Evolutionary conservation across 2,888 invertebrate species (phyloP), one percentile per base, ranked within the genome.

Genomic region (Leucoptera coffeella): DNA sequence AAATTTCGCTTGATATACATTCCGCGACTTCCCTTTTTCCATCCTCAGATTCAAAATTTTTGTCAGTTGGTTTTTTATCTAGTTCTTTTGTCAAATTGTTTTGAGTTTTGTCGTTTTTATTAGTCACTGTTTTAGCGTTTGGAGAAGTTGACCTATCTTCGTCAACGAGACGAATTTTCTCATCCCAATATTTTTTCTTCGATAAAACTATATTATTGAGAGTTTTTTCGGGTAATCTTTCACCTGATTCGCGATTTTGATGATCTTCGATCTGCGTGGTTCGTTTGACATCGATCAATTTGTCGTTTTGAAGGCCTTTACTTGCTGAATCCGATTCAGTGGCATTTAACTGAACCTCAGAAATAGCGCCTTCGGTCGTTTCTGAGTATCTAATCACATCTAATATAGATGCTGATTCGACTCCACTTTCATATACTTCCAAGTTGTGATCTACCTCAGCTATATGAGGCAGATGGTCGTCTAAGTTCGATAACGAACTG

Each of bases 311-410:
- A 65, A 67, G 64, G 62, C 42, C 39, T 40, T 50, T 67, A 69
- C 67, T 69, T 69, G 40, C 69, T 67, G 64, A 65, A 55, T 52
- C 45, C 45, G 59, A 69, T 67, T 72, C 72, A 72, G 67, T 59
- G 52, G 48, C 58, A 52, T 50, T 56, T 49, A 50, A 38, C 69
- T 72, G 71, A 72, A 71, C 59, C 62, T 64, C 65, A 62, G 69
- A 72, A 72, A 67, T 69, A 69, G 42, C 45, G 45, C 60, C 62
- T 57, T 61, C 61, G 43, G 44, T 42, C 37, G 43, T 41, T 42
- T 55, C 31, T 25, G 29, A 24, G 30, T 15, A 59, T 71, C 65
- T 64, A 41, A 58, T 71, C 71, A 69, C 71, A 61, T 73, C 72
- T 71, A 65, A 40, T 39, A 52, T 69, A 72, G 72, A 73, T 32